phyloP scores from a whole-genome alignment of 2,888 invertebrate genomes.

The Idaea aversata region DNA sequence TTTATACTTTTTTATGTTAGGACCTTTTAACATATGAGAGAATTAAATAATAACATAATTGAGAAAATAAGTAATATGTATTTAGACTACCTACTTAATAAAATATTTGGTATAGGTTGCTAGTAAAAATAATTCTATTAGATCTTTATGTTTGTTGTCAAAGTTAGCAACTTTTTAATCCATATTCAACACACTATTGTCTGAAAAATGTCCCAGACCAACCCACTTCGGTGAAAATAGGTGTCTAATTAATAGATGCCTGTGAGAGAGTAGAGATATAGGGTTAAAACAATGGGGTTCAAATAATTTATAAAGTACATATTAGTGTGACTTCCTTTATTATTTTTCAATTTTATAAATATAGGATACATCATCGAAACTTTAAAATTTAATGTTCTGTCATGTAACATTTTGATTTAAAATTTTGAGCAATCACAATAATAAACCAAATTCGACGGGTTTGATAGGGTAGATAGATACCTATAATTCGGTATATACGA shows the following conservation, averaged over 20 bases:
- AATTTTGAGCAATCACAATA: constrained; percentile 63
- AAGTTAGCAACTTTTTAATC: too few species aligned
- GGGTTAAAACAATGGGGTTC: neutral
- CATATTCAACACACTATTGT: too few species aligned
- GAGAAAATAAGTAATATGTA: too few species aligned
- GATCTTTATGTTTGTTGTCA: too few species aligned
- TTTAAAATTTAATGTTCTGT: constrained; percentile 46
- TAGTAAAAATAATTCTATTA: too few species aligned
- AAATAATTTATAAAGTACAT: constrained; percentile 42
- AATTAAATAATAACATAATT: too few species aligned
- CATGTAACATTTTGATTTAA: constrained; percentile 57
- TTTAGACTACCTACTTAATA: too few species aligned
- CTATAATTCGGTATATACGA: neutral
- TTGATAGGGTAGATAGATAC: constrained; percentile 8
- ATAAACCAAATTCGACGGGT: constrained; percentile 29
- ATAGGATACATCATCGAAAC: constrained; percentile 62
- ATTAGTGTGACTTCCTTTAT: constrained; percentile 68
- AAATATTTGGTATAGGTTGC: too few species aligned
- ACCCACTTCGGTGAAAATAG: too few species aligned
- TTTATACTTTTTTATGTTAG: constrained; percentile 20
- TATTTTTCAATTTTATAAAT: constrained; percentile 62
- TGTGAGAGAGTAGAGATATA: neutral
- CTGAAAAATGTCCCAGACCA: too few species aligned
- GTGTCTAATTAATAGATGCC: too few species aligned
- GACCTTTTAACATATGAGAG: constrained; percentile 1